Base-by-base conservation (phyloP, 2,113 vertebrate genomes). In the Psittacula cyanocephala region DNA sequence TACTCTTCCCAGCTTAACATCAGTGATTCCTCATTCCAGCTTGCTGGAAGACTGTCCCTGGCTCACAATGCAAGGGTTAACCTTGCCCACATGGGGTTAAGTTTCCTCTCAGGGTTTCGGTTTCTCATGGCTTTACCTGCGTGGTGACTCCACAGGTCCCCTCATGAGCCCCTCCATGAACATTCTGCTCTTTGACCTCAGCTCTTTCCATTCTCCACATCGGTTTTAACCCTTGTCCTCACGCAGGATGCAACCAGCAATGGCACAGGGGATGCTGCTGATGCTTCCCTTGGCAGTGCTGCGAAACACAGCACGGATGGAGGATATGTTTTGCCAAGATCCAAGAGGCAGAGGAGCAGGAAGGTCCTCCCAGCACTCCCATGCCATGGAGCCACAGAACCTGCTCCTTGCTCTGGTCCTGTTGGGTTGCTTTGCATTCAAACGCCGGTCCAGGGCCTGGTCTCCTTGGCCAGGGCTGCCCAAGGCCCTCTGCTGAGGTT, bases 211-310 rank as follows among this genome's bases (percentile, higher is more conserved):
- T 55, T 74, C 69, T 31, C 39, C 35, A 10, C 17, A 10, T 60
- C 9, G 14, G 49, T 77, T 91, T 87, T 22, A 95, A 95, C 44
- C 41, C 53, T 15, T 87, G 88, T 50, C 24, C 43, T 68, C 25
- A 0, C 67, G 43, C 19, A 0, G 28, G 31, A 9, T 2, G 6
- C 24, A 5, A 0, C 62, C 11, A 2, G 63, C 2, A 3, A 23
- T 3, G 6, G 55, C 41, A 4, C 0, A 35, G 16, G 17, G 31
- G 69, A 28, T 31, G 76, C 43, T 13, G 65, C 44, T 23, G 52
- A 1, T 2, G 22, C 4, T 85, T 29, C 44, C 39, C 52, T 18
- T 14, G 12, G 1, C 7, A 9, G 24, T 2, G 3, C 18, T 29
- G 16, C 74, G 24, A 37, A 25, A 17, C 63, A 8, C 60, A 7